Evolutionary conservation across 2,888 invertebrate species (phyloP), one percentile per base, ranked within the genome.

Genomic region (Caenorhabditis imperialis): DNA sequence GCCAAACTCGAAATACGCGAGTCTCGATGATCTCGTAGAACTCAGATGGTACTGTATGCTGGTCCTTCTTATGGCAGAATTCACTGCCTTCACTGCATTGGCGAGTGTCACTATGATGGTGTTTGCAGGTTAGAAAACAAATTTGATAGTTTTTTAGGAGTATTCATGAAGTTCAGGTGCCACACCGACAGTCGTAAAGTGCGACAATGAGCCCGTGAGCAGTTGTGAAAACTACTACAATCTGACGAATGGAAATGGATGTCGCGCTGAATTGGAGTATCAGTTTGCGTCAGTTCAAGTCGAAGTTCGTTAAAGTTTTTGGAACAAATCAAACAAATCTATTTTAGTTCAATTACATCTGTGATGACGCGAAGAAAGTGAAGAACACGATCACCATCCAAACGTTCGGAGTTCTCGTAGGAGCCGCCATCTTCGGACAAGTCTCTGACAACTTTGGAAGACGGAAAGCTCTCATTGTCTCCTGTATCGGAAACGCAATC

Each of bases 401-500:
- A 61, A 82, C 84, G 70, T 53, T 81, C 16, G 84, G 84, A n/a
- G 83, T 85, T 10, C 63, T 84, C 23, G 38, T 83, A 12, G 85
- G 85, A 35, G 81, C 84, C 0, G 74, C 81, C 7, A 47, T 79
- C 22, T 84, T 84, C 51, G 85, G 85, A 23, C 85, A 85, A 42
- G 25, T 82, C 2, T 79, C 79, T 6, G 85, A 85, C 47, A 71
- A 40, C 23, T 83, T 74, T 38, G 85, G 85, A 20, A 62, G 85
- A 20, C 63, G 80, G 51, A 72, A 70, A 25, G 62, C 77, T 20
- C 44, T 77, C 0, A 18, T 77, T 0, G 48, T 77, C 25, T 77
- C 77, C 1, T 51, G 61, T 10, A 10, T 74, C 14, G 73, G 77
- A 22, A 77, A 67, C n/a, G 55, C 70, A 1, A 22, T 77, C 10